A percentile compares a stretch with the other conserved stretches of the same genome.
Conservation (phyloP, 2,113 vertebrate species). For the Limanda limanda region DNA sequence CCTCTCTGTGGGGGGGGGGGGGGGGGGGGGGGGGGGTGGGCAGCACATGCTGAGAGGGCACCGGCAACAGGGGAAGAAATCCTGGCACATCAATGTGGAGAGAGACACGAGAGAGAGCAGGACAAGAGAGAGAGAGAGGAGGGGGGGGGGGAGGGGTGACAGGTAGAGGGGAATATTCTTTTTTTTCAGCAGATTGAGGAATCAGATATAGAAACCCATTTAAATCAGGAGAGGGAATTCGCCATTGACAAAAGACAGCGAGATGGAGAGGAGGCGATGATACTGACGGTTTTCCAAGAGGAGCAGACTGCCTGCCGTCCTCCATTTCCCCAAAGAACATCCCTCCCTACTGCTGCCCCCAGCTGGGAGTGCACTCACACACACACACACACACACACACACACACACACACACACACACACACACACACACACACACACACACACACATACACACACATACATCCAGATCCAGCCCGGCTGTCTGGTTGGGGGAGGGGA, state of each 20-base stretch:
- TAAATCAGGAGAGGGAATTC: conserved; percentile 17
- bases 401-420: conserved; percentile 37
- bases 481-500: conserved; percentile 75
- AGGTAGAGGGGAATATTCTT: conserved; percentile 31
- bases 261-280: conserved; percentile 42
- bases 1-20: conserved; percentile 53
- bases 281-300: conserved; percentile 69
- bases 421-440: conserved; percentile 39
- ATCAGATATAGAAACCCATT: conserved; percentile 11
- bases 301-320: conserved; percentile 75
- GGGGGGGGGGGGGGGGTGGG: conserved; percentile 60
- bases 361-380: conserved; percentile 60
- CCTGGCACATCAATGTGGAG: conserved; percentile 28
- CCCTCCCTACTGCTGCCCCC: conserved; percentile 76
- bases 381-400: conserved; percentile 39
- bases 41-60: conserved; percentile 61
- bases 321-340: conserved; percentile 80
- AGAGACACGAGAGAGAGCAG: conserved; percentile 15
- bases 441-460: conserved; percentile 42
- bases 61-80: conserved; percentile 34
- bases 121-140: conserved; percentile 21
- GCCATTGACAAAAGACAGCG: conserved; percentile 51
- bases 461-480: conserved; percentile 35
- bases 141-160: conserved; percentile 9
- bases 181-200: conserved; percentile 1